Evolutionary conservation across 2,113 vertebrate species (phyloP), one percentile per base, ranked within the genome.

Genomic region (Channa maculata): DNA sequence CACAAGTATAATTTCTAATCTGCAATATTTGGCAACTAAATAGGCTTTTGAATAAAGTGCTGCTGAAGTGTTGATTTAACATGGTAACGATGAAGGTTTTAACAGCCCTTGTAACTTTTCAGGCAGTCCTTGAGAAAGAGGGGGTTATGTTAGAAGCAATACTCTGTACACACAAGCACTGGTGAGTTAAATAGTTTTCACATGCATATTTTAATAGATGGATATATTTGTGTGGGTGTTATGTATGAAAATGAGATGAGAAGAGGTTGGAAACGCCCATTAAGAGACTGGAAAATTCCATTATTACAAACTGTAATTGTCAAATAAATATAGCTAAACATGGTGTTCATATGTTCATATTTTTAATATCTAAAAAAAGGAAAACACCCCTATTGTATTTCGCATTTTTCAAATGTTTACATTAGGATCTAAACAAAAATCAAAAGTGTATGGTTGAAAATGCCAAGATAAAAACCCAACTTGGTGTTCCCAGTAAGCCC

Each of bases 151-250:
- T 99, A 70, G 95, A 98, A 71, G 97, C 97, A 64, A 97, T 99
- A 82, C 94, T 99, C 38, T 99, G 97, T 44, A 99, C 98, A 55
- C 98, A 99, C 92, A 99, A 99, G 85, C 98, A 99, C 87, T 99
- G 97, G 98, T 99, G 93, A 95, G 96, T 84, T 58, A 45, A 12
- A 8, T 9, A 48, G n/a, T 13, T 70, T 4, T 5, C n/a, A 37
- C 9, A 37, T 44, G 33, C 6, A 24, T 41, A 38, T 49, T 72
- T 57, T 10, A 34, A 59, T 45, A 1, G 33, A 1, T 1, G 24
- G 24, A 24, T 24, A 24, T 24, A 24, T 24, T 24, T 24, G 24
- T 24, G 24, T 14, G 6, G 37, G 62, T 65, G 50, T 2, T 54
- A 1, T 48, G 45, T 24, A 51, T 52, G 1, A 41, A 41, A 7